phyloP scores from a whole-genome alignment of 2,888 invertebrate species.

The Chelonus formosanus region DNA sequence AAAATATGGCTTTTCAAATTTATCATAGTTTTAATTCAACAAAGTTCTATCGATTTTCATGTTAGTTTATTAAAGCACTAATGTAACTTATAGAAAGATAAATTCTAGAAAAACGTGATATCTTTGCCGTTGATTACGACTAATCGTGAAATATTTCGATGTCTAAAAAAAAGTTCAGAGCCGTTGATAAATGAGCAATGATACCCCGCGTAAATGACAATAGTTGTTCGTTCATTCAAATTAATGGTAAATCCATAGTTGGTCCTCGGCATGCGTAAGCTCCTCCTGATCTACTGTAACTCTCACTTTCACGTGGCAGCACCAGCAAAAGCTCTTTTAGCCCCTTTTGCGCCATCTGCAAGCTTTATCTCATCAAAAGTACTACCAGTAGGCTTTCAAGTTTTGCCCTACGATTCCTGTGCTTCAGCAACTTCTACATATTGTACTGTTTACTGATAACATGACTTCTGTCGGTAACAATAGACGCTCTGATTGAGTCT shows the following conservation, averaged over 20 bases:
- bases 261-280: constrained; percentile 48
- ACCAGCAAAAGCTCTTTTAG: constrained; percentile 30
- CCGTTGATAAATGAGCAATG: constrained; percentile 45
- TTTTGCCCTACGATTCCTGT: constrained; percentile 11
- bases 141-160: too few species aligned
- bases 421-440: too few species aligned
- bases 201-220: constrained; percentile 50
- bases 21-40: too few species aligned
- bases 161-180: constrained; percentile 41
- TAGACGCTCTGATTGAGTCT: background rate
- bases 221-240: constrained; percentile 53
- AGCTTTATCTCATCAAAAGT: constrained; percentile 46
- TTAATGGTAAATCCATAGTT: constrained; percentile 63
- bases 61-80: too few species aligned
- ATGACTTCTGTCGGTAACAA: constrained; percentile 20
- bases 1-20: too few species aligned
- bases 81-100: too few species aligned
- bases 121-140: too few species aligned
- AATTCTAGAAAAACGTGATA: too few species aligned
- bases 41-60: too few species aligned
- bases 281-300: constrained; percentile 37
- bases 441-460: constrained; percentile 5
- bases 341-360: constrained; percentile 17
- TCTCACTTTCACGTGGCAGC: constrained; percentile 20
- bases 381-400: constrained; percentile 6